Evolutionary conservation across 2,888 invertebrate species (phyloP), one percentile per base, ranked within the genome.

Genomic region (Phyto melanocephala): DNA sequence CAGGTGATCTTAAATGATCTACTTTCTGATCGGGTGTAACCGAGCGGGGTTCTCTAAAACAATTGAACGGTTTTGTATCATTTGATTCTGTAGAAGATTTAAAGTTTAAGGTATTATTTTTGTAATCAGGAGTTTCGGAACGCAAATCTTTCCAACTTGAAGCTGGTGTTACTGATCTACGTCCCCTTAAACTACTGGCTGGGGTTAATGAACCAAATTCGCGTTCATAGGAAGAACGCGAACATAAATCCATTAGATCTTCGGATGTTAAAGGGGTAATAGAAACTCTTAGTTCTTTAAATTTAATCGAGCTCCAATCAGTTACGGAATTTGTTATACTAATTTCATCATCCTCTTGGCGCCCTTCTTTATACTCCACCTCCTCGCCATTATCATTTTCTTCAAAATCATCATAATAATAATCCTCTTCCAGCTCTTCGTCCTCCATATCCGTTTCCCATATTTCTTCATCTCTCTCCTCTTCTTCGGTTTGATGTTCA

Each of bases 391-490:
- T 33, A 13, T 42, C 47, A 20, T 74, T 24, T 3, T 78, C 45
- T 5, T 50, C 35, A 2, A 52, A 63, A 15, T 56, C 47, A 22
- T 67, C 37, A 5, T 67, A 65, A 54, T n/a, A 20, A 75, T 68
- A 11, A 63, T 74, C 72, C 13, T 84, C 82, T 8, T 86, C 74
- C 17, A 76, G 80, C 0, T 80, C 80, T 50, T 84, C 81, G 0
- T 52, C 80, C 2, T 47, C 80, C 15, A 74, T 63, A 17, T 76
- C 74, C 1, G 67, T 40, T 10, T 78, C 78, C 60, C 78, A 71
- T 50, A 72, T 22, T 45, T 84, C 85, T 15, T 86, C 76, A 13
- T 84, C 85, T 0, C 81, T 82, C 3, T 75, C 68, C 20, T 76
- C 79, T 0, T 75, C 78, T 0, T 75, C 78, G 35, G 58, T 24